phyloP scores from a whole-genome alignment of 1,140 invertebrate genomes.

The Aphelenchoides fujianensis region DNA sequence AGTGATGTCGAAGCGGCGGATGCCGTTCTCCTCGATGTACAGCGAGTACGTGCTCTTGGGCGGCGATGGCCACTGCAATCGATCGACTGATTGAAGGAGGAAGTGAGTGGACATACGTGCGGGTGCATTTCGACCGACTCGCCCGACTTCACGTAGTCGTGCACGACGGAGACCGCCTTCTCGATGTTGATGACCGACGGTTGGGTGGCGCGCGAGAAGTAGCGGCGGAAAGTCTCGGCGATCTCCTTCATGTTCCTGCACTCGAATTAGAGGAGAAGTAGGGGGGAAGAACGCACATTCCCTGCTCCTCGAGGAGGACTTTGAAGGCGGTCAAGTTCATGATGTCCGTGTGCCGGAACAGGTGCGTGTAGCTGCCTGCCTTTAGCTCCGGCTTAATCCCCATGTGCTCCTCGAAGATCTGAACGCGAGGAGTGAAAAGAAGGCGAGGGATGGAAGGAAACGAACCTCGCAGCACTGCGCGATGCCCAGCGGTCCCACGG shows the following conservation, averaged over 20 bases:
- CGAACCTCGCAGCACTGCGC: too few relatives aligned
- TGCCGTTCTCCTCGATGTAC: background rate
- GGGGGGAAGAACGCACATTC: too few relatives aligned
- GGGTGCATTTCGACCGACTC: background rate
- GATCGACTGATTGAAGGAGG: background rate
- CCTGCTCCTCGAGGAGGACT: too few relatives aligned
- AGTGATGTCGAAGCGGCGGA: background rate
- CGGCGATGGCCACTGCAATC: background rate
- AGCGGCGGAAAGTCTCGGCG: background rate
- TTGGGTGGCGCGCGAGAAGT: background rate
- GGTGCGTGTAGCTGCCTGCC: too few relatives aligned
- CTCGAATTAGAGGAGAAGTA: background rate
- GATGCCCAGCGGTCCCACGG: too few relatives aligned
- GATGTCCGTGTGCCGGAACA: too few relatives aligned
- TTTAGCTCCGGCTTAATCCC: too few relatives aligned
- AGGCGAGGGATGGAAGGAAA: too few relatives aligned
- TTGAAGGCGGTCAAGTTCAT: too few relatives aligned
- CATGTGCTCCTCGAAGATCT: too few relatives aligned
- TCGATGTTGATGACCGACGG: background rate
- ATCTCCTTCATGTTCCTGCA: background rate
- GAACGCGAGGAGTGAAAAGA: too few relatives aligned
- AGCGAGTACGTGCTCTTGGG: background rate
- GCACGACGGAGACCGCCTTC: background rate
- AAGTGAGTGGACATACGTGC: background rate
- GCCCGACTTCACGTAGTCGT: background rate